A percentile compares a stretch with the other conserved stretches of the same genome.
These are phyloP conservation scores for Orchesella flavescens DNA, from an alignment of 2,888 invertebrate genomes.

Conservation along the genomic window DNA sequence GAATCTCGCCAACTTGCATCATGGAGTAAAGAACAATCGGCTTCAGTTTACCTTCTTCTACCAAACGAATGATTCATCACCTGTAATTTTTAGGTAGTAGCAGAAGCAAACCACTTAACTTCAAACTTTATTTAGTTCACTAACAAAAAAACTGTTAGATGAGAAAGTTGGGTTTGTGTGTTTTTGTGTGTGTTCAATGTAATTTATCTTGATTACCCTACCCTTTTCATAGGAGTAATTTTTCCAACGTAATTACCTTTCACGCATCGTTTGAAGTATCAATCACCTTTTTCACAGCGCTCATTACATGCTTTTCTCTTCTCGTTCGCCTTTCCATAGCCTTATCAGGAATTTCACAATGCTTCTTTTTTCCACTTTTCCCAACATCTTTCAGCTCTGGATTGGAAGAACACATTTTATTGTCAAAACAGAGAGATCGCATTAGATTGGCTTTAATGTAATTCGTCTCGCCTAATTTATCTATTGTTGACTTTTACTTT, in stretches of 20 bases:
- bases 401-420: background rate
- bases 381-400: constrained; percentile 15
- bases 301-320: constrained; percentile 4
- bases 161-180: constrained; percentile 52
- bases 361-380: constrained; percentile 24
- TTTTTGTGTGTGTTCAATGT: constrained; percentile 1
- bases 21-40: too few species aligned
- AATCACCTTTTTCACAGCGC: constrained; percentile 30
- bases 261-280: constrained; percentile 45
- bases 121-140: background rate
- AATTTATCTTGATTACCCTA: constrained; percentile 54
- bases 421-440: background rate
- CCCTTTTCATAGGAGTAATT: constrained; percentile 37
- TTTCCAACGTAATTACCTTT: constrained; percentile 51
- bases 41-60: too few species aligned
- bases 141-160: constrained; percentile 26
- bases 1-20: too few species aligned
- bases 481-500: constrained; percentile 67
- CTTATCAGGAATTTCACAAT: constrained; percentile 9
- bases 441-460: background rate
- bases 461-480: constrained; percentile 56
- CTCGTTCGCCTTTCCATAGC: background rate
- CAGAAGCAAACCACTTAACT: too few species aligned
- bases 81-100: too few species aligned
- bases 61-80: too few species aligned